Base-by-base conservation (phyloP, 2,888 invertebrate species). In the Criorhina ranunculi region DNA sequence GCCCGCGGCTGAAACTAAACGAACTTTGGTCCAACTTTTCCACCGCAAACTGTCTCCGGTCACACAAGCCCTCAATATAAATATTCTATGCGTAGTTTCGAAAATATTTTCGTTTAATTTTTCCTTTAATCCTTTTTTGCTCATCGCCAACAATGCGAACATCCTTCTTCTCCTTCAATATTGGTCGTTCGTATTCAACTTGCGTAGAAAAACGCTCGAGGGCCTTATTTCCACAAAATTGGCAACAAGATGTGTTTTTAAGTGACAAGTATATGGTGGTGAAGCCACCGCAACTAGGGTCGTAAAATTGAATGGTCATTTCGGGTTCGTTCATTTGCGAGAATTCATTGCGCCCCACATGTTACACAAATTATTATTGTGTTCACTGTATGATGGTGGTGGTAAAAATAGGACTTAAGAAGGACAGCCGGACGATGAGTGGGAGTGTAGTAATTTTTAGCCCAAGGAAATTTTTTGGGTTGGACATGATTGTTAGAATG, bases 181-280 rank as follows among this genome's bases (percentile, higher is more conserved):
- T 9, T n/a, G 29, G 72, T 64, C 53, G 64, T 85, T 80, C 33
- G 40, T 57, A 85, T 80, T 80, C 85, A 59, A 64, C 59, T 66
- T 76, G 75, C 85, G 85, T 85, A 75, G 80, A n/a, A 64, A 80
- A 19, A 70, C 53, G 85, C 85, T 59, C 7, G 70, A 70, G 85
- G 85, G 85, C 80, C 80, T 53, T 76, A 85, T 80, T 76, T 80
- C 66, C 64, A 80, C 46, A 85, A 76, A 85, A 85, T 85, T 80
- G 85, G 73, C 80, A 85, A 42, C 85, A 85, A 85, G 85, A 85
- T 85, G 85, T 85, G 80, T 76, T 85, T 85, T 85, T 85, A 85
- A 85, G 80, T 85, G 85, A 85, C 85, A 85, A 85, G 85, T 80
- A 70, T 85, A 85, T 85, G 80, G 75, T 35, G 44, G 62, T 44